These are phyloP conservation scores for Marisa cornuarietis DNA, from an alignment of 1,140 invertebrate genomes.

Conservation along the genomic window DNA sequence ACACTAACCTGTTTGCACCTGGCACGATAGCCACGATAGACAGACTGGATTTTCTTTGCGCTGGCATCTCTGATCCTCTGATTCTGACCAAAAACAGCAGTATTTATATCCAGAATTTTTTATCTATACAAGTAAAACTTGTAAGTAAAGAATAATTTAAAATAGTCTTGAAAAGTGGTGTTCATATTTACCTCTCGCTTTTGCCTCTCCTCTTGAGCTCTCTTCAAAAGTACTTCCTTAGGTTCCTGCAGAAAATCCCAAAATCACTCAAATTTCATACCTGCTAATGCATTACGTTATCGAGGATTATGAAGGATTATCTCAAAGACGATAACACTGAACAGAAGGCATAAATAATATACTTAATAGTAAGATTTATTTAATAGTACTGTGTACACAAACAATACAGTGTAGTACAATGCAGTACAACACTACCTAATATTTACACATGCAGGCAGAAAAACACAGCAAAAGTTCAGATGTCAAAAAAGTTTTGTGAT, in stretches of 20 bases:
- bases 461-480: not conserved
- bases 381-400: not conserved
- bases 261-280: slow-evolving; percentile 3
- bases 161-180: not conserved
- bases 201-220: slow-evolving; percentile 83
- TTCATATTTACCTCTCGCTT: slow-evolving; percentile 79
- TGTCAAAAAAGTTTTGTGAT: not conserved
- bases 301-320: too few relatives aligned
- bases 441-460: not conserved
- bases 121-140: not conserved
- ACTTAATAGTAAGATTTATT: too few relatives aligned
- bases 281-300: too few relatives aligned
- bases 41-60: slow-evolving; percentile 81
- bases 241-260: slow-evolving; percentile 68
- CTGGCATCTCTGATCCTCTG: slow-evolving; percentile 74
- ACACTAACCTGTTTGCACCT: slow-evolving; percentile 74
- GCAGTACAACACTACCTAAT: not conserved
- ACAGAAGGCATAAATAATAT: not conserved
- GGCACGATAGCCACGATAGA: slow-evolving; percentile 78
- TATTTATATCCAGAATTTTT: not conserved
- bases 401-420: not conserved
- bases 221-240: slow-evolving; percentile 79
- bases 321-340: not conserved
- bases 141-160: not conserved
- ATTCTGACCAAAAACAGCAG: slow-evolving; percentile 46